These are phyloP conservation scores for Schlechtendalia chinensis DNA, from an alignment of 1,140 invertebrate species.

Conservation along the genomic window DNA sequence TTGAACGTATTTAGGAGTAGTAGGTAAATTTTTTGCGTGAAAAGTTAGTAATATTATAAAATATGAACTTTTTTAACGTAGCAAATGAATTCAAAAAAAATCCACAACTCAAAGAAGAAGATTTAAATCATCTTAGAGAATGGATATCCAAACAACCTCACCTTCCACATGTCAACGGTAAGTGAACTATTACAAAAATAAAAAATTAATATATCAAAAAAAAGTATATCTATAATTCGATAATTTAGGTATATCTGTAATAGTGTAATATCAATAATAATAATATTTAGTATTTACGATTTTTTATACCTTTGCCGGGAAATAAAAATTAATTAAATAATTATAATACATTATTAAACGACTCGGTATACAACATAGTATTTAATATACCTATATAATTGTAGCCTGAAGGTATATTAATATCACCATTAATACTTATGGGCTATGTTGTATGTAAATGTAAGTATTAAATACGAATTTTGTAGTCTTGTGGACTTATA, in stretches of 20 bases:
- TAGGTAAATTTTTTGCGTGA: neutral
- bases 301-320: no score
- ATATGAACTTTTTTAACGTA: conserved; percentile 37
- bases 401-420: neutral
- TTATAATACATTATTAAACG: no score
- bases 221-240: no score
- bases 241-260: no score
- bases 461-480: neutral
- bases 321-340: no score
- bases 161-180: conserved; percentile 54
- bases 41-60: neutral
- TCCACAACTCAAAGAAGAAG: conserved; percentile 56
- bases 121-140: conserved; percentile 55
- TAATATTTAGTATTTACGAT: no score
- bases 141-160: conserved; percentile 58
- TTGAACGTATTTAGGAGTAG: neutral
- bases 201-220: no score
- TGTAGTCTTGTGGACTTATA: neutral
- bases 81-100: conserved; percentile 57
- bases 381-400: neutral
- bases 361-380: neutral
- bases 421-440: no score
- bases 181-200: neutral
- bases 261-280: no score
- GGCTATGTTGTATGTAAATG: neutral